Percentiles rank a stretch among this genome's conserved stretches.
Evolutionary conservation across 2,888 invertebrate genomes (phyloP).

Genomic region (Hetaerina titia): DNA sequence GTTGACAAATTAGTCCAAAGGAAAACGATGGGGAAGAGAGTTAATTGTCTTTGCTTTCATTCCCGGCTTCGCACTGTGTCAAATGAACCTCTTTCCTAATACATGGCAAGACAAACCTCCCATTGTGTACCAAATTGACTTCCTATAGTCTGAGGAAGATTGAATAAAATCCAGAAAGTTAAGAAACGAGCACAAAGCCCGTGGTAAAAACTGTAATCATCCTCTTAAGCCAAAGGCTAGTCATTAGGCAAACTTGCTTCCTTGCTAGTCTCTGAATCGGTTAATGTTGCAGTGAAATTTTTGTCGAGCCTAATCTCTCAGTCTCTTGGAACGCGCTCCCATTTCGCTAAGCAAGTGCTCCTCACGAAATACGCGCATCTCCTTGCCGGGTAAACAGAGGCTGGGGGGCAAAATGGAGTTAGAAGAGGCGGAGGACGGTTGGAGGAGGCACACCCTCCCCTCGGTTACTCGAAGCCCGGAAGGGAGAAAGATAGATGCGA

Average conservation of each 20-base stretch:
- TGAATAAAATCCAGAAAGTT: too few relatives aligned
- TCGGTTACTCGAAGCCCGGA: neutral
- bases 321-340: neutral
- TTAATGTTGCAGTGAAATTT: neutral
- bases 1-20: too few relatives aligned
- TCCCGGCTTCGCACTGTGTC: too few relatives aligned
- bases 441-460: neutral
- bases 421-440: neutral
- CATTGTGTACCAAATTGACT: too few relatives aligned
- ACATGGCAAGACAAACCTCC: too few relatives aligned
- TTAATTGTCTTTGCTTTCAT: too few relatives aligned
- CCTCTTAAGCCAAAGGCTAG: too few relatives aligned
- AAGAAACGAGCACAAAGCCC: too few relatives aligned
- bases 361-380: neutral
- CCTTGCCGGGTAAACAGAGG: neutral
- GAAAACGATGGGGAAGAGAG: too few relatives aligned
- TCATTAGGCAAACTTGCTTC: neutral
- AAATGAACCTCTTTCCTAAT: too few relatives aligned
- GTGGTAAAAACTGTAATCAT: too few relatives aligned
- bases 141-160: too few relatives aligned
- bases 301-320: neutral
- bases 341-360: neutral
- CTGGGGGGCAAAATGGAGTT: neutral
- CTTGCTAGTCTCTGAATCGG: neutral
- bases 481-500: neutral